These are phyloP conservation scores for Mythimna lalbum DNA, from an alignment of 2,888 invertebrate species.

Conservation along the genomic window DNA sequence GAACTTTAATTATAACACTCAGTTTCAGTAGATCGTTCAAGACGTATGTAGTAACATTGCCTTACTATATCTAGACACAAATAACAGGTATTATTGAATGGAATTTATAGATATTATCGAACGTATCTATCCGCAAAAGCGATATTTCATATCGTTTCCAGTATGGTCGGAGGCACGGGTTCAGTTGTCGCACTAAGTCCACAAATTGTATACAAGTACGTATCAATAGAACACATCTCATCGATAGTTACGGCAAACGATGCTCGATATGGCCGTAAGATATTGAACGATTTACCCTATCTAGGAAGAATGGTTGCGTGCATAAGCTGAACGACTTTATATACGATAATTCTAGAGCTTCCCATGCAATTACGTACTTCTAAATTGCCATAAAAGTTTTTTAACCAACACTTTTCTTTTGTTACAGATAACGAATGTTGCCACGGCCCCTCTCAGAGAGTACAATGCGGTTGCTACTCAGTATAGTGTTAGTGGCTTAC, in stretches of 20 bases:
- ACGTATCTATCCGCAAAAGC: conserved; percentile 49
- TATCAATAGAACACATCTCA: conserved; percentile 68
- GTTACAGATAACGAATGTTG: conserved; percentile 88
- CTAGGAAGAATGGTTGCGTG: conserved; percentile 74
- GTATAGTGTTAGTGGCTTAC: conserved; percentile 85
- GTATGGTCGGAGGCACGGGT: conserved; percentile 63
- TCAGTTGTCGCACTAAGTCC: conserved; percentile 62
- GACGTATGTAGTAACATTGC: conserved; percentile 4
- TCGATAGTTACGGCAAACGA: conserved; percentile 66
- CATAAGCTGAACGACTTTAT: conserved; percentile 72
- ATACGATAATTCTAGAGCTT: conserved; percentile 74
- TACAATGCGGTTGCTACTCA: conserved; percentile 87
- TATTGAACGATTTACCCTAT: conserved; percentile 70
- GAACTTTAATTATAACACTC: conserved; percentile 36
- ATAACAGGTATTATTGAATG: conserved; percentile 53
- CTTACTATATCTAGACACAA: conserved; percentile 21
- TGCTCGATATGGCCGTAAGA: conserved; percentile 69
- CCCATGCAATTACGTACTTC: conserved; percentile 77
- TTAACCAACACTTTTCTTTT: conserved; percentile 81
- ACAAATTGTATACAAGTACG: conserved; percentile 64
- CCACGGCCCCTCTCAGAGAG: conserved; percentile 82
- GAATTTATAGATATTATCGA: conserved; percentile 61
- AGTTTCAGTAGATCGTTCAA: conserved; percentile 7
- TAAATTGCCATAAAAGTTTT: conserved; percentile 76
- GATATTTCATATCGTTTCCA: conserved; percentile 59